These are phyloP conservation scores for Watersipora subatra DNA, from an alignment of 1,140 invertebrate species.

Conservation along the genomic window DNA sequence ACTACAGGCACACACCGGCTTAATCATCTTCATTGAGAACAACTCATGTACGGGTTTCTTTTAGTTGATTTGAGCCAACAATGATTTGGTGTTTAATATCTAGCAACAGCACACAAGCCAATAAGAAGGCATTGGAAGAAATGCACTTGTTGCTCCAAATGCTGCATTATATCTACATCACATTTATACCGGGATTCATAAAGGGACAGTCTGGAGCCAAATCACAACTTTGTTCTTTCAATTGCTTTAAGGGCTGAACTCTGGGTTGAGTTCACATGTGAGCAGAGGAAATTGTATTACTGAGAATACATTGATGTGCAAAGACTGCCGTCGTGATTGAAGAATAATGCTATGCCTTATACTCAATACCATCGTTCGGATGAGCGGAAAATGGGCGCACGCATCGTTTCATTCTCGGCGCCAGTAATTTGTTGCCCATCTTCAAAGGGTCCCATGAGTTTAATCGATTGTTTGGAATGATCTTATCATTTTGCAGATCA, in stretches of 20 bases:
- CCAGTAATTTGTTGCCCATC: neutral
- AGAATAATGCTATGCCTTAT: too few species aligned
- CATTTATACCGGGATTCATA: too few species aligned
- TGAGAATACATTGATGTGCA: neutral
- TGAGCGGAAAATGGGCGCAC: neutral
- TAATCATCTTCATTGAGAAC: too few species aligned
- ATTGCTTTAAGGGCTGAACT: neutral
- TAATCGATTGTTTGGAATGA: neutral
- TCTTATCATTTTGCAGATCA: constrained; percentile 15
- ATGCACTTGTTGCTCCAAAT: too few species aligned
- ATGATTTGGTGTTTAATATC: too few species aligned
- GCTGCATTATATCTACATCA: too few species aligned
- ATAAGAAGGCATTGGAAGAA: too few species aligned
- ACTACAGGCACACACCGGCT: too few species aligned
- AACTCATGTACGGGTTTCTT: too few species aligned
- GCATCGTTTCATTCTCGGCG: neutral
- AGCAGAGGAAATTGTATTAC: neutral
- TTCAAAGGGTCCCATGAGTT: neutral
- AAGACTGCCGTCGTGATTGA: neutral
- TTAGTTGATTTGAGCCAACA: too few species aligned
- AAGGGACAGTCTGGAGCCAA: neutral
- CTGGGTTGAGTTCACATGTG: neutral
- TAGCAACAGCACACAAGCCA: too few species aligned
- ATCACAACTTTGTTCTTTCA: neutral
- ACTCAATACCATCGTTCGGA: too few species aligned